phyloP scores from a whole-genome alignment of 2,797 vertebrate genomes.

The Catharus ustulatus region DNA sequence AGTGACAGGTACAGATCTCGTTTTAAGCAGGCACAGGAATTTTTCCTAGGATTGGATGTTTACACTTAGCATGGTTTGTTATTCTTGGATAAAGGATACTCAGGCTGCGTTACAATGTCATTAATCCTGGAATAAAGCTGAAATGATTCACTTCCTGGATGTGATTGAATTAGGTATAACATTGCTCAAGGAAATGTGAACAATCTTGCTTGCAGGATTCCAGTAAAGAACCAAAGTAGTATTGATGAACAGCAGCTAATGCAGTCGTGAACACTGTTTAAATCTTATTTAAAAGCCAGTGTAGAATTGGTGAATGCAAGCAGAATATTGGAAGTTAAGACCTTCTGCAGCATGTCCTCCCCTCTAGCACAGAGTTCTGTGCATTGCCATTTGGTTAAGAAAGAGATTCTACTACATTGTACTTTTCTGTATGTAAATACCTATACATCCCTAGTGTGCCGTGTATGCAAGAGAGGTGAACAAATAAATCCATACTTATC shows the following conservation, averaged over 20 bases:
- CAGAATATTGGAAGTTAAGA: background rate
- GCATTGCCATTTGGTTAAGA: background rate
- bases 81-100: background rate
- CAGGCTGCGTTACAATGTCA: background rate
- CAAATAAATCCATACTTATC: background rate
- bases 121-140: conserved; percentile 16
- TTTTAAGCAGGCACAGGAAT: background rate
- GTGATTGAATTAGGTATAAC: background rate
- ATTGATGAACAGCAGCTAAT: background rate
- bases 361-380: background rate
- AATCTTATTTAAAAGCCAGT: background rate
- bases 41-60: conserved; percentile 10
- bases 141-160: conserved; percentile 24
- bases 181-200: background rate
- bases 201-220: background rate
- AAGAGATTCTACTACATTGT: background rate
- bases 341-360: background rate
- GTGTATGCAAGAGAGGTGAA: background rate
- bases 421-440: background rate
- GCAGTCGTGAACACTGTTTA: background rate
- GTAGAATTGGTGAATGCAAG: background rate
- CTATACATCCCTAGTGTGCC: background rate
- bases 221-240: background rate
- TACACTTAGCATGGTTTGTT: conserved; percentile 12
- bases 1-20: background rate